Conservation (phyloP, 2,888 invertebrate genomes). For the Drosophila paramelanica region DNA sequence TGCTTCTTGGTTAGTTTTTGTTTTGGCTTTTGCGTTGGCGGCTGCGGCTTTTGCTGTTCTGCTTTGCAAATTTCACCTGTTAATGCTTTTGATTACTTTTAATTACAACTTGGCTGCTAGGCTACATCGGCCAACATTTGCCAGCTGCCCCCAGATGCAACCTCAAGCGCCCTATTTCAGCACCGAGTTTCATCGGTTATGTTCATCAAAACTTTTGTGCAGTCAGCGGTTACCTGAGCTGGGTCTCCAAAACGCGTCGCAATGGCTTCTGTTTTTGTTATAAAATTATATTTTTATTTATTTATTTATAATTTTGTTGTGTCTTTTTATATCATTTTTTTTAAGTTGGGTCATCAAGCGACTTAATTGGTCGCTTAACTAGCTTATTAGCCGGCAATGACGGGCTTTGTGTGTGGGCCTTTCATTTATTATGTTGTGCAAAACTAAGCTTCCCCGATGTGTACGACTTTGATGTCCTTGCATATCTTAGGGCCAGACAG, state of each 20-base stretch:
- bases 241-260: slow-evolving; percentile 40
- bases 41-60: slow-evolving; percentile 38
- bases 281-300: not conserved
- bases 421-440: not conserved
- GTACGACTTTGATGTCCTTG: not conserved
- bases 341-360: slow-evolving; percentile 48
- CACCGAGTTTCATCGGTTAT: slow-evolving; percentile 20
- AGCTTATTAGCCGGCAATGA: slow-evolving; percentile 30
- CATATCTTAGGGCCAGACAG: not conserved
- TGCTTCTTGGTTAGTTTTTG: slow-evolving; percentile 29
- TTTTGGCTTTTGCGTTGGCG: slow-evolving; percentile 13
- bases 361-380: slow-evolving; percentile 68
- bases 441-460: no score
- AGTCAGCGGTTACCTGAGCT: slow-evolving; percentile 63
- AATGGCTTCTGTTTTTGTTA: slow-evolving; percentile 14
- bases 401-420: slow-evolving; percentile 9
- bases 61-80: slow-evolving; percentile 66
- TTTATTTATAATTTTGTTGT: not conserved
- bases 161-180: not conserved
- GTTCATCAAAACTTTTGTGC: slow-evolving; percentile 62
- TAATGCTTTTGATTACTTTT: slow-evolving; percentile 78
- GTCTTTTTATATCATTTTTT: slow-evolving; percentile 14
- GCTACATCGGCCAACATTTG: slow-evolving; percentile 46
- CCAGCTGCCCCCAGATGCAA: slow-evolving; percentile 2
- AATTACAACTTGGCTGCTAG: slow-evolving; percentile 76